Base-by-base conservation (phyloP, 2,113 vertebrate genomes). In the Nanorana parkeri region DNA sequence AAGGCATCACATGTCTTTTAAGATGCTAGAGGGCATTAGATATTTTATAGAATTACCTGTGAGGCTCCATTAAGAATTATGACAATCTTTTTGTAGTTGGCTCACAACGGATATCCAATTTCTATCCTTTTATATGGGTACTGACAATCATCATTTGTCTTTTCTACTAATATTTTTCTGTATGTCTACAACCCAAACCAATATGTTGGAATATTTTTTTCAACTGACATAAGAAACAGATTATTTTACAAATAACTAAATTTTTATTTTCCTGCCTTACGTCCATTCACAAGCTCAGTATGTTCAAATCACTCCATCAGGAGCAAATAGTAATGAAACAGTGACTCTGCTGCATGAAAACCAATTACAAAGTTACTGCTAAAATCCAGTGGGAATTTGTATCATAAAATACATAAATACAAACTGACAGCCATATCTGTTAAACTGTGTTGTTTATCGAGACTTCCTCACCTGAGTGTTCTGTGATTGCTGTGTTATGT, bases 351-450 rank as follows among this genome's bases (percentile, higher is more conserved):
- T 68, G 55, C 68, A 61, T 71, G 68, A 72, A 80, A 65, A 64
- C 60, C 58, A 55, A 69, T 81, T 81, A 73, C 47, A 73, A 72
- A 80, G 68, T 63, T 71, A 19, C 36, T 64, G 68, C 56, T 23
- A 64, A 72, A 61, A 72, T 73, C 78, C 36, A 64, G 41, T 5
- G 68, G 79, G 79, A 64, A 73, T 81, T 81, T 73, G 29, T 55
- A 73, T 81, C 79, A 73, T 73, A 73, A 71, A 73, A 80, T 72
- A 65, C 67, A 72, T 72, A 73, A 81, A 81, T 65, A 81, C 47
- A 81, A 81, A 32, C 79, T 81, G 79, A 71, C 79, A 81, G 68
- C 79, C 60, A 63, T 73, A 81, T 73, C 79, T 64, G 58, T 73
- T 81, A 81, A 81, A 64, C 79, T 65, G 68, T 15, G 47, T 55